phyloP scores from a whole-genome alignment of 37 sponge, comb jelly and placozoan genomes.

The Amphimedon queenslandica region DNA sequence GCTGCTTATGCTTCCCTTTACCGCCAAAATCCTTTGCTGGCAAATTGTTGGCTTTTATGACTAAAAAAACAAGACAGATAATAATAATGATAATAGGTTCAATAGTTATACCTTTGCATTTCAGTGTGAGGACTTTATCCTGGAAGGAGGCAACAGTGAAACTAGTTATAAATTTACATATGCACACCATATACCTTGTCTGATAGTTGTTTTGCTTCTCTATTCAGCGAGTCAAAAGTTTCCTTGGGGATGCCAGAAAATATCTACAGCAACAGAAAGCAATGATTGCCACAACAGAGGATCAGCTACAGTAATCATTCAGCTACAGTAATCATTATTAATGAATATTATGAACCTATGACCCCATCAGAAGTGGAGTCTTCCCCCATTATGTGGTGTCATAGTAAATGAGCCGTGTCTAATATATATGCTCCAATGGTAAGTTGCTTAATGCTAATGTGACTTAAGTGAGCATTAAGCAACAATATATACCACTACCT shows the following conservation, averaged over 20 bases:
- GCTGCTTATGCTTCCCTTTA: not conserved
- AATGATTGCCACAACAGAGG: too few relatives aligned
- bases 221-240: not conserved
- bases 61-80: too few relatives aligned
- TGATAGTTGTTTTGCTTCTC: not conserved
- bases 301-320: too few relatives aligned
- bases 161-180: not conserved
- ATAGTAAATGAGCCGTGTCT: too few relatives aligned
- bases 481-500: too few relatives aligned
- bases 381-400: too few relatives aligned
- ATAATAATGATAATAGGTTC: not conserved
- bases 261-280: not conserved
- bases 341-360: too few relatives aligned
- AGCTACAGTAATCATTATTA: too few relatives aligned
- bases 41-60: slow-evolving; percentile 23
- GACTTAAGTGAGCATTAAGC: too few relatives aligned
- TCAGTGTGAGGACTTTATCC: not conserved
- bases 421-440: too few relatives aligned
- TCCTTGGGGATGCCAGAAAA: not conserved
- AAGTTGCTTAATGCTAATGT: too few relatives aligned
- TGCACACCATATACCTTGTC: not conserved
- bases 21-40: not conserved
- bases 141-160: not conserved
- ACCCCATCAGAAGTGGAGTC: too few relatives aligned
- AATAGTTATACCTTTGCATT: not conserved